Percentiles rank a stretch among this genome's conserved stretches.
Evolutionary conservation across 2,797 vertebrate species (phyloP).

Genomic region (Epinephelus malabaricus): DNA sequence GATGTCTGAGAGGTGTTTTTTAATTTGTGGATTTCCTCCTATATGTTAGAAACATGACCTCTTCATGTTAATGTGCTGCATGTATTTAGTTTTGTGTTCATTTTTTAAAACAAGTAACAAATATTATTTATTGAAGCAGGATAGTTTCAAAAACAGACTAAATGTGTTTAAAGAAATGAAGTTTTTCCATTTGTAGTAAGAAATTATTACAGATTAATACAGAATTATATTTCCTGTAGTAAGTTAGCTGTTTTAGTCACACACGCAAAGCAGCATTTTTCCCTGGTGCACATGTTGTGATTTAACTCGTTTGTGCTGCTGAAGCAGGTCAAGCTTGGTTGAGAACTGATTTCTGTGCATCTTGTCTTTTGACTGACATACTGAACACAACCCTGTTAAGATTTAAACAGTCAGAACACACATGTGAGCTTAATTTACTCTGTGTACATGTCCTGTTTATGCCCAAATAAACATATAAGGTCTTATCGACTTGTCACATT

Average conservation of each 20-base stretch:
- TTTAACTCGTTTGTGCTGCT: not conserved
- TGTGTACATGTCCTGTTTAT: too few relatives aligned
- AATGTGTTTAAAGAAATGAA: not conserved
- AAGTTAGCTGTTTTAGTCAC: not conserved
- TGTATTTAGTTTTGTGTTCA: not conserved
- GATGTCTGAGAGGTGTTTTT: not conserved
- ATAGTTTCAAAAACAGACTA: not conserved
- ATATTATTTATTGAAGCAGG: not conserved
- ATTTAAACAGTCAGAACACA: not conserved
- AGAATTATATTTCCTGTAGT: too few relatives aligned
- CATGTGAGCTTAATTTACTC: too few relatives aligned
- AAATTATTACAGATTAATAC: not conserved
- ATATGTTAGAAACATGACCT: not conserved
- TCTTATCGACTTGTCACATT: too few relatives aligned
- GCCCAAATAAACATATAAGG: too few relatives aligned
- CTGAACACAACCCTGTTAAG: not conserved
- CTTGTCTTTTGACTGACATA: not conserved
- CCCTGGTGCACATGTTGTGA: not conserved
- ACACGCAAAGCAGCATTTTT: not conserved
- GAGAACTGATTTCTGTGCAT: not conserved
- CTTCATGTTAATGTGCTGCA: not conserved
- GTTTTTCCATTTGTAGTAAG: not conserved
- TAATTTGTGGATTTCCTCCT: not conserved
- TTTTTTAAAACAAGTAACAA: not conserved
- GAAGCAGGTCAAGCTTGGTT: not conserved